Base-by-base conservation (phyloP, 2,797 vertebrate genomes). In the Galagoides demidoff region DNA sequence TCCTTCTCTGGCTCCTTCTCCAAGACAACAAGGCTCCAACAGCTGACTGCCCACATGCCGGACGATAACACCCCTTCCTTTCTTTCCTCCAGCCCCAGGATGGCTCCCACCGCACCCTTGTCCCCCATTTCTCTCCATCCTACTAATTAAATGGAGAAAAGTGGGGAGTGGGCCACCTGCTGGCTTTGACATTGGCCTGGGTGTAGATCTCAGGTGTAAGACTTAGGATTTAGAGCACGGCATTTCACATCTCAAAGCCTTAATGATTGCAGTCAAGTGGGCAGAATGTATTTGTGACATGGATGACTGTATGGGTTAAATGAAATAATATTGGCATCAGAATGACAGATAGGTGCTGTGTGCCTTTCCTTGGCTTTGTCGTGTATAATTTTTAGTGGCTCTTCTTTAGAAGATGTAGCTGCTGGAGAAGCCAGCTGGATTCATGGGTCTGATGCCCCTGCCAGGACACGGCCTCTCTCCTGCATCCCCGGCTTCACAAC, bases 401-500 rank as follows among this genome's bases (percentile, higher is more conserved):
- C 45, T 76, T 29, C 3, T 77, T 25, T 45, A 25, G 71, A 81
- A 61, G 85, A 7, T 3, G 37, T 4, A 22, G 17, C 25, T 74
- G 12, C 59, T 31, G 6, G 22, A 25, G 57, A 29, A n/a, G 1
- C 34, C 3, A 10, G 43, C 8, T 34, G 57, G 20, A 25, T 23
- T 29, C 14, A 2, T 1, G 20, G 55, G 2, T 34, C 34, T 4
- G 10, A 19, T 12, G 31, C 7, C 49, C 12, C n/a, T 14, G 7
- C 52, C 10, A 12, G 31, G 68, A 45, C 49, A 7, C 55, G 13
- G 57, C 29, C 7, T 39, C 57, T 37, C 66, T 66, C n/a, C 55
- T 29, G 8, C 3, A 17, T 16, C 31, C 64, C 16, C 19, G 23
- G 70, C 70, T 34, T 8, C 5, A 10, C 0, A 5, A 1, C 66